Percentiles rank a stretch among this genome's conserved stretches.
Conservation (phyloP, 2,888 invertebrate species). For the Strigamia crassipes region DNA sequence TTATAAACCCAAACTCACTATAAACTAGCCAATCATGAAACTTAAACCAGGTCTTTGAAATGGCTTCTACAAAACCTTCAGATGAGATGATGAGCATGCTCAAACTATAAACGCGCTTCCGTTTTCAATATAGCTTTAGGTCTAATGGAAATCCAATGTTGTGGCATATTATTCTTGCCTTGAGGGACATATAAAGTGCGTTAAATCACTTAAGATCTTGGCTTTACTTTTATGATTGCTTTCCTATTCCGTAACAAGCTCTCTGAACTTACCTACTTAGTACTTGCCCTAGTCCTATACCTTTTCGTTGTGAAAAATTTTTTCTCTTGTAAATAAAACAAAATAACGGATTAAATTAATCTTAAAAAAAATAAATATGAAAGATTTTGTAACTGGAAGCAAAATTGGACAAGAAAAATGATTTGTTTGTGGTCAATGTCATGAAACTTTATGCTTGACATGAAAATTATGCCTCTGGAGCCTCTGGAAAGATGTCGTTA, state of each 20-base stretch:
- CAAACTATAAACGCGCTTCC: background rate
- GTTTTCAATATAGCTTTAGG: slow-evolving; percentile 21
- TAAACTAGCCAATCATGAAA: slow-evolving; percentile 10
- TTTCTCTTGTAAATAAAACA: too few species aligned
- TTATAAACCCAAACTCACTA: slow-evolving; percentile 6
- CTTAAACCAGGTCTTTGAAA: background rate
- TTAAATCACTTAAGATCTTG: background rate
- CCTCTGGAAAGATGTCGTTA: background rate
- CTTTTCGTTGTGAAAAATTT: background rate
- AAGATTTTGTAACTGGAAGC: too few species aligned
- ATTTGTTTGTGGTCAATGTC: too few species aligned
- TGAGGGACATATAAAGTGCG: background rate
- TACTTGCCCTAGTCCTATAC: background rate
- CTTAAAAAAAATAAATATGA: too few species aligned
- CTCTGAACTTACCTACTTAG: background rate
- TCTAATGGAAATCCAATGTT: slow-evolving; percentile 17
- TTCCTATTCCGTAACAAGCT: background rate
- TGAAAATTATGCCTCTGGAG: background rate
- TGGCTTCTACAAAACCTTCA: background rate
- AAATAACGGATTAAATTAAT: too few species aligned
- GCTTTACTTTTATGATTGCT: background rate
- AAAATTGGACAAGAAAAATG: too few species aligned
- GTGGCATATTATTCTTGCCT: background rate
- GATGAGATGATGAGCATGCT: slow-evolving; percentile 7
- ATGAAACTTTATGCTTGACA: background rate